Base-by-base conservation (phyloP, 2,113 vertebrate genomes). In the Rhinopomastus cyanomelas region DNA sequence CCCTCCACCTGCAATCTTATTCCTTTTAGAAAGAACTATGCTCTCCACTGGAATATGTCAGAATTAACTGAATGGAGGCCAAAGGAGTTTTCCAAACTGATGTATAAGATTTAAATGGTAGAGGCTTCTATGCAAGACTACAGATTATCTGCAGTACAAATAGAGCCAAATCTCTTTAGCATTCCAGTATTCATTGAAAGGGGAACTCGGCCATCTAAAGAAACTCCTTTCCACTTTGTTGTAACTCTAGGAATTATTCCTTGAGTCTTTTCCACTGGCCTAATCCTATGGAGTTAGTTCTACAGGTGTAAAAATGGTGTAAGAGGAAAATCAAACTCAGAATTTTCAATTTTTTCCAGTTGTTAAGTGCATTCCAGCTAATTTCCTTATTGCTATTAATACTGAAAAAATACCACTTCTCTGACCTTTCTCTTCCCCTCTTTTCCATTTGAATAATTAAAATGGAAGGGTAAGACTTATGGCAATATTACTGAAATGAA, bases 161-260 rank as follows among this genome's bases (percentile, higher is more conserved):
- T 84, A 65, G 8, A 74, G 14, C 8, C 91, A 56, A 89, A 80
- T 64, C 56, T 80, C 52, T 89, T 79, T 29, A 71, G 8, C 20
- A 66, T 83, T 66, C 55, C 59, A 82, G 69, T 52, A 76, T 55
- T 48, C 67, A 80, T 71, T 83, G 53, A 81, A 36, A 83, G 52
- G 92, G 72, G 44, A 92, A 85, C 60, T 69, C 64, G 74, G 76
- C 11, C 85, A 87, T 79, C 79, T 83, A 82, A 82, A 87, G 79
- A 82, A 90, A 82, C 67, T 91, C 37, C 52, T 89, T 92, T 75
- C 80, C 87, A 93, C 61, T 89, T 80, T 85, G 71, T 81, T 81
- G 90, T 66, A 52, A 20, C 80, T 88, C 85, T 91, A 87, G 91
- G 89, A 95, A 77, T 16, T 9, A 32, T 68, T 72, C 60, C 87